These are phyloP conservation scores for Lucilia cuprina DNA, from an alignment of 1,140 invertebrate genomes.

Conservation along the genomic window DNA sequence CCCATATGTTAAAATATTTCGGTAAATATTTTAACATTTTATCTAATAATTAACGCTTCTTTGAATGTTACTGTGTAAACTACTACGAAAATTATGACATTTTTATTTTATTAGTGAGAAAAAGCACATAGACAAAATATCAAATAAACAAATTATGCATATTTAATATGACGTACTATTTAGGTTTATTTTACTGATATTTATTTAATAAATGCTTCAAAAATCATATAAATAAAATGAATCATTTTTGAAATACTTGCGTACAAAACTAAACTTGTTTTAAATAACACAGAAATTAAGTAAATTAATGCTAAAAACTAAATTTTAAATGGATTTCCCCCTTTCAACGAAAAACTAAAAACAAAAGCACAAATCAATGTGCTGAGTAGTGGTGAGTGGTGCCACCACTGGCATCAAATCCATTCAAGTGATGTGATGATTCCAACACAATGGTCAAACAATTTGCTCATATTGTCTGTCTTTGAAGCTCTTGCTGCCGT, in stretches of 20 bases:
- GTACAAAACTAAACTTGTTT: neutral
- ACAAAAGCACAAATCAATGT: neutral
- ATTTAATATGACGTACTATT: neutral
- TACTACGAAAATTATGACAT: neutral
- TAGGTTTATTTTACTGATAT: neutral
- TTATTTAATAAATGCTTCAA: neutral
- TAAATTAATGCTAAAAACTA: neutral
- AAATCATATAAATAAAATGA: neutral
- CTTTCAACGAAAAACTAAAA: neutral
- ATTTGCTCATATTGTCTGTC: too few relatives aligned
- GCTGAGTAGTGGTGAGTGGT: neutral
- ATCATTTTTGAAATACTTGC: neutral
- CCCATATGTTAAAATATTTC: neutral
- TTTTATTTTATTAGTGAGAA: neutral
- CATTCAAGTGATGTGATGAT: too few relatives aligned
- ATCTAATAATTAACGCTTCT: neutral
- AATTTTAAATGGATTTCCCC: neutral
- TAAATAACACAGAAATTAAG: neutral
- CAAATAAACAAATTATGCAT: neutral
- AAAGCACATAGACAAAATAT: neutral
- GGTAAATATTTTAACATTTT: neutral
- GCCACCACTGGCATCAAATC: too few relatives aligned
- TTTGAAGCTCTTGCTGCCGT: too few relatives aligned
- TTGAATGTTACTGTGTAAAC: neutral
- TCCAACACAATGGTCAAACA: too few relatives aligned